Conservation (phyloP, 2,113 vertebrate genomes). For the Raja brachyura region DNA sequence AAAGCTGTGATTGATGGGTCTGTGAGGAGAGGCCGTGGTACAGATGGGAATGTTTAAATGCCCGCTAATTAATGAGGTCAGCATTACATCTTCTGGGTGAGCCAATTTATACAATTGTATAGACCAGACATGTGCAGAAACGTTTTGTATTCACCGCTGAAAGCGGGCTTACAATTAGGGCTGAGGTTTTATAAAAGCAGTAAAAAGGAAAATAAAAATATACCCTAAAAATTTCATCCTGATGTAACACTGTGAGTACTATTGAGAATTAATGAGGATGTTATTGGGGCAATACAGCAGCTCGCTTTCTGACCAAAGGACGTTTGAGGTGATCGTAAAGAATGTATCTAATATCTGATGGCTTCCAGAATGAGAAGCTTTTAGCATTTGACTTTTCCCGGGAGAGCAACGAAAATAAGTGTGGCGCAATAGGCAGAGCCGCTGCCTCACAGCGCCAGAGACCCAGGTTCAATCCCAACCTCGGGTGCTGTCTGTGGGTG, state of each 20-base stretch:
- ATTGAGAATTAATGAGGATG: slow-evolving; percentile 2
- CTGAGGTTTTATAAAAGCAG: slow-evolving; percentile 8
- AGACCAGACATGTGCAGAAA: slow-evolving; percentile 30
- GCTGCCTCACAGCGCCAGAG: too few relatives aligned
- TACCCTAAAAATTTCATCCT: slow-evolving; percentile 4
- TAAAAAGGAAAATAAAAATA: slow-evolving; percentile 20
- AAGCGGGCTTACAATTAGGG: neutral
- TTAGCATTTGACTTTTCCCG: neutral
- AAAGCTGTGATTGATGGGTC: slow-evolving; percentile 36
- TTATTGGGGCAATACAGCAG: neutral
- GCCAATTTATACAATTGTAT: slow-evolving; percentile 25
- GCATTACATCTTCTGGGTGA: slow-evolving; percentile 32
- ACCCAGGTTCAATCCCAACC: too few relatives aligned
- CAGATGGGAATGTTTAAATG: slow-evolving; percentile 35
- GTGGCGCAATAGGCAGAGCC: too few relatives aligned
- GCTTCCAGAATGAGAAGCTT: slow-evolving; percentile 15
- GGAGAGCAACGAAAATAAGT: neutral
- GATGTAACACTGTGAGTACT: too few relatives aligned
- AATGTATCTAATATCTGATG: slow-evolving; percentile 13
- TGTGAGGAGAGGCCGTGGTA: slow-evolving; percentile 14
- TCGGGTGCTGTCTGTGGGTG: too few relatives aligned
- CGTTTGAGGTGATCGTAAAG: slow-evolving; percentile 4
- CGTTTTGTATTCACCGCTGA: slow-evolving; percentile 12
- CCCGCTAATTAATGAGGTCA: slow-evolving; percentile 34
- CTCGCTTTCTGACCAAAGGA: neutral